These are phyloP conservation scores for Triplophysa yarkandensis DNA, from an alignment of 2,797 vertebrate species.

Conservation along the genomic window DNA sequence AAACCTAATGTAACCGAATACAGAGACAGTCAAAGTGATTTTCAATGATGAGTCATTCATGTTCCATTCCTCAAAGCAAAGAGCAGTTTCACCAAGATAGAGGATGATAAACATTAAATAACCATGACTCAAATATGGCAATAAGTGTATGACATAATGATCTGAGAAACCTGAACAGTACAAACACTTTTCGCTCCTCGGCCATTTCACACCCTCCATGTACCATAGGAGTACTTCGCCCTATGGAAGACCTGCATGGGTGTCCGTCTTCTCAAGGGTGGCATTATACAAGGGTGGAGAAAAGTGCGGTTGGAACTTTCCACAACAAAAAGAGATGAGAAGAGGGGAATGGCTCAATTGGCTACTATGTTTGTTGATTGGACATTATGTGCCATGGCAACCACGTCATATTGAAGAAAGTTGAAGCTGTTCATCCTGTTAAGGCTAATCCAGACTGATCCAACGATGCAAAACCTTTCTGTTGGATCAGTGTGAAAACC, in stretches of 20 bases:
- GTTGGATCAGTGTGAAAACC: too few relatives aligned
- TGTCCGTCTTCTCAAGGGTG: slow-evolving; percentile 45
- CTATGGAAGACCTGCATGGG: slow-evolving; percentile 36
- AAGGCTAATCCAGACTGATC: neutral
- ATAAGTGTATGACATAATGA: slow-evolving; percentile 12
- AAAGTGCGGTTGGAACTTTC: slow-evolving; percentile 61
- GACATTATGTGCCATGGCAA: slow-evolving; percentile 66
- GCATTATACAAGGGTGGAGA: slow-evolving; percentile 50
- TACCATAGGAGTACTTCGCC: slow-evolving; percentile 37
- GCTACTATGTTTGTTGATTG: slow-evolving; percentile 63
- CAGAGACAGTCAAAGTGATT: neutral
- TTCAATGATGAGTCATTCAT: slow-evolving; percentile 21
- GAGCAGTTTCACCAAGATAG: neutral
- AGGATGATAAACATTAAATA: slow-evolving; percentile 29
- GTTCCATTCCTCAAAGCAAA: slow-evolving; percentile 18
- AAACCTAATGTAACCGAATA: neutral
- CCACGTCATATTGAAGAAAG: slow-evolving; percentile 49
- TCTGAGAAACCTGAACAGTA: slow-evolving; percentile 15
- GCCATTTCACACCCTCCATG: slow-evolving; percentile 29
- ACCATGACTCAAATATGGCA: slow-evolving; percentile 9
- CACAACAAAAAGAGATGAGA: slow-evolving; percentile 59
- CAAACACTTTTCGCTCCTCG: slow-evolving; percentile 6
- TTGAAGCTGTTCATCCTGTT: slow-evolving; percentile 31
- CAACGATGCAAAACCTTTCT: too few relatives aligned
- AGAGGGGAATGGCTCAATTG: slow-evolving; percentile 32